phyloP scores from a whole-genome alignment of 64 coral and sea anemone species.

The Platygyra sinensis region DNA sequence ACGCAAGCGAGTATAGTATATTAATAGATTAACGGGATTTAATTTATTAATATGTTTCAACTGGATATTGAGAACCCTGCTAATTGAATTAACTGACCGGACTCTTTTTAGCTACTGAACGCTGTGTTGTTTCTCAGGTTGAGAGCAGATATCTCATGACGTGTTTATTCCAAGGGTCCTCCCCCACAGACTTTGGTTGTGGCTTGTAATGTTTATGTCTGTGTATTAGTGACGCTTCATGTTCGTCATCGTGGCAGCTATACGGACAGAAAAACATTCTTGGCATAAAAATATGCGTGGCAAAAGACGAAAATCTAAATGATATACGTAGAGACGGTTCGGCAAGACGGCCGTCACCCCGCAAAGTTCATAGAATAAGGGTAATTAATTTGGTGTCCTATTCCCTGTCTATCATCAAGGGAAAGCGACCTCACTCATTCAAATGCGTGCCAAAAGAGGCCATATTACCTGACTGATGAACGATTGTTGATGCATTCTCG shows the following conservation, averaged over 20 bases:
- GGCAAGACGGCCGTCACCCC: not conserved
- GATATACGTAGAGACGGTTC: not conserved
- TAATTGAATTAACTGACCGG: constrained; percentile 21
- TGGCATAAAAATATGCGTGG: not conserved
- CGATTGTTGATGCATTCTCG: constrained; percentile 16
- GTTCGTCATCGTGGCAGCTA: constrained; percentile 4
- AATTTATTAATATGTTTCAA: not conserved
- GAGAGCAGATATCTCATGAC: not conserved
- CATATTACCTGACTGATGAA: constrained; percentile 18
- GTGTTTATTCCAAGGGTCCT: not conserved
- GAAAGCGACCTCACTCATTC: constrained; percentile 22
- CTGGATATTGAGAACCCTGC: not conserved
- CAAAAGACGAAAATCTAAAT: not conserved
- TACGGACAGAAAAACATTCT: not conserved
- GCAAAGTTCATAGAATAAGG: not conserved
- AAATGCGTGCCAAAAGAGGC: constrained; percentile 1
- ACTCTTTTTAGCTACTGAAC: not conserved
- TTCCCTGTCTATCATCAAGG: constrained; percentile 31
- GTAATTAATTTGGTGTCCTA: constrained; percentile 20
- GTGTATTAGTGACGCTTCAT: not conserved
- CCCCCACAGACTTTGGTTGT: constrained; percentile 3
- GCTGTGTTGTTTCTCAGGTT: not conserved
- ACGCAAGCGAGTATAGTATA: not conserved
- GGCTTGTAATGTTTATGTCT: constrained; percentile 10
- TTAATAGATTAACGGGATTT: not conserved